phyloP scores from a whole-genome alignment of 2,797 vertebrate genomes.

The Alfaro cultratus region DNA sequence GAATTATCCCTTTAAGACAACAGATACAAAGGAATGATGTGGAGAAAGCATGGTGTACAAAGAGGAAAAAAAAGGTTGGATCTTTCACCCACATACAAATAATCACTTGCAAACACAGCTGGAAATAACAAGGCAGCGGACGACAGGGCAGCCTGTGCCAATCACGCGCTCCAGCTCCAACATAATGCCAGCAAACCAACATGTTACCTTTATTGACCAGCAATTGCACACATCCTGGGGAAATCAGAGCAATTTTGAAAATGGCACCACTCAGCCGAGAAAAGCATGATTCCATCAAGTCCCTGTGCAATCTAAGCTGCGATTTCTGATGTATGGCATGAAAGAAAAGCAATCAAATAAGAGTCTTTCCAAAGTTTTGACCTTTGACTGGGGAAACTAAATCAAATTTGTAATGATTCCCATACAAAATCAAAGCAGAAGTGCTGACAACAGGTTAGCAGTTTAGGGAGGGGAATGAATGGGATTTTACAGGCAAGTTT shows the following conservation, averaged over 20 bases:
- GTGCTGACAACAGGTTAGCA: slow-evolving; percentile 4
- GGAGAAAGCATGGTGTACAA: neutral
- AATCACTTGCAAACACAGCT: neutral
- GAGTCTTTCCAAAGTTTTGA: slow-evolving; percentile 5
- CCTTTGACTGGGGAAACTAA: slow-evolving; percentile 1
- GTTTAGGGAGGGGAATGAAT: neutral
- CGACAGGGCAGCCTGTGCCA: slow-evolving; percentile 31
- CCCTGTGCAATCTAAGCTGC: neutral
- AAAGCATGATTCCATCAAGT: slow-evolving; percentile 18
- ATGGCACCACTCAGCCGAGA: neutral
- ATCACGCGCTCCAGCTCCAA: slow-evolving; percentile 11
- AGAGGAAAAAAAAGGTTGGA: slow-evolving; percentile 30
- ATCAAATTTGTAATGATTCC: neutral
- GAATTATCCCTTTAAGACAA: slow-evolving; percentile 24
- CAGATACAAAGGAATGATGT: slow-evolving; percentile 32
- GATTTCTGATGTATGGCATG: slow-evolving; percentile 1
- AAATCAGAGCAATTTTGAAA: slow-evolving; percentile 27
- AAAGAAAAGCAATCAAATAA: neutral
- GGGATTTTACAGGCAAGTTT: neutral
- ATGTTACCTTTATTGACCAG: slow-evolving; percentile 25
- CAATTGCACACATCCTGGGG: slow-evolving; percentile 12
- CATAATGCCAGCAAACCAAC: slow-evolving; percentile 18
- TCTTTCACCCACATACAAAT: slow-evolving; percentile 19
- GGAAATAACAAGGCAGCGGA: slow-evolving; percentile 22
- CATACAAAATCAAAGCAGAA: slow-evolving; percentile 1